Evolutionary conservation across 2,888 invertebrate genomes (phyloP).

Genomic region (Limnephilus lunatus): DNA sequence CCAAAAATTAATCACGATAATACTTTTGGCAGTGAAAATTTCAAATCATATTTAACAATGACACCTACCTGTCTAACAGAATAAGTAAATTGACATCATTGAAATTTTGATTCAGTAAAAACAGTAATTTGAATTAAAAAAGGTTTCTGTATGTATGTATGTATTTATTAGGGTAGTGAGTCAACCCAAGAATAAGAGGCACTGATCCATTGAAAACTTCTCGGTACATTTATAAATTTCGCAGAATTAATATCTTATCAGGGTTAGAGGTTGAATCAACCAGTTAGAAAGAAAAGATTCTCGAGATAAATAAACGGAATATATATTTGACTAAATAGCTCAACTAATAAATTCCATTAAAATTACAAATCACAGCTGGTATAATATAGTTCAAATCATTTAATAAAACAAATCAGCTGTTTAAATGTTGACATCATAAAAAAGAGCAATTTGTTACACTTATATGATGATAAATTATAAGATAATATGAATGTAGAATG

Average conservation of each 20-base stretch:
- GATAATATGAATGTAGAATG: constrained; percentile 32
- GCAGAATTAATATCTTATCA: constrained; percentile 10
- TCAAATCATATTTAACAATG: background rate
- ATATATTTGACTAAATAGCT: constrained; percentile 45
- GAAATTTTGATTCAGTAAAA: background rate
- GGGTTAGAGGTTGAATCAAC: constrained; percentile 10
- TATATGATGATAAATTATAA: constrained; percentile 29
- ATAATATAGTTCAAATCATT: constrained; percentile 37
- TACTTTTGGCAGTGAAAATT: too few relatives aligned
- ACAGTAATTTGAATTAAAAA: background rate
- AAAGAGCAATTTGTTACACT: background rate
- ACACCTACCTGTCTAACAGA: background rate
- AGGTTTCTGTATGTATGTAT: background rate
- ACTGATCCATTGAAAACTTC: constrained; percentile 25
- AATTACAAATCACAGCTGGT: constrained; percentile 49
- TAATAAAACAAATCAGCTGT: constrained; percentile 40
- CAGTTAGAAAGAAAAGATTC: constrained; percentile 23
- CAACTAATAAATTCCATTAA: constrained; percentile 46
- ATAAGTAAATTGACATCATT: background rate
- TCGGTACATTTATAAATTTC: constrained; percentile 7
- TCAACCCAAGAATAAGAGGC: constrained; percentile 9
- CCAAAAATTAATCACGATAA: too few relatives aligned
- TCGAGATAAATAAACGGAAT: constrained; percentile 10
- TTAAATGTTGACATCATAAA: constrained; percentile 18
- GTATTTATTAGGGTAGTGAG: background rate